phyloP scores from a whole-genome alignment of 2,797 vertebrate genomes.

The Potorous gilbertii region DNA sequence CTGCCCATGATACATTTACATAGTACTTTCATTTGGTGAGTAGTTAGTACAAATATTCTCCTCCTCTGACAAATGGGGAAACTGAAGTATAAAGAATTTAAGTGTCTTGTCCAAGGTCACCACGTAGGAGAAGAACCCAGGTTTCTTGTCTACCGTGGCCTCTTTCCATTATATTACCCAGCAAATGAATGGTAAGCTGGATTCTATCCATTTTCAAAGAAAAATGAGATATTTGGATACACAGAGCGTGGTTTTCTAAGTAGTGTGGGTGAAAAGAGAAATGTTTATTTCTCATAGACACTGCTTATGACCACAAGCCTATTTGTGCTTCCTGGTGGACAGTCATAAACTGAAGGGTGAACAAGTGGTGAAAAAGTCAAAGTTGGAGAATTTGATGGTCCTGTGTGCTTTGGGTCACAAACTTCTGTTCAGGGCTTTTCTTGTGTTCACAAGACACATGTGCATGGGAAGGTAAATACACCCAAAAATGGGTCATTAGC shows the following conservation, averaged over 20 bases:
- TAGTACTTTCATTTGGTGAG: background rate
- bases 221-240: background rate
- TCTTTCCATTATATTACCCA: background rate
- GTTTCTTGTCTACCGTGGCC: background rate
- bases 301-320: background rate
- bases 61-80: background rate
- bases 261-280: background rate
- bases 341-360: background rate
- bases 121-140: background rate
- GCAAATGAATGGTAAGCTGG: background rate
- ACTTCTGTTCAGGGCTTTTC: slow-evolving; percentile 2
- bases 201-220: background rate
- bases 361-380: background rate
- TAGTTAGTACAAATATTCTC: background rate
- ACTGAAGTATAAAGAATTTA: background rate
- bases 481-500: slow-evolving; percentile 32
- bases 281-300: background rate
- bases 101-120: background rate
- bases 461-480: background rate
- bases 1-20: background rate
- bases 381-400: background rate
- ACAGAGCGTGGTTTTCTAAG: background rate
- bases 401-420: background rate
- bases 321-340: background rate
- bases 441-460: slow-evolving; percentile 26